These are phyloP conservation scores for Pectinophora gossypiella DNA, from an alignment of 1,140 invertebrate genomes.

Conservation along the genomic window DNA sequence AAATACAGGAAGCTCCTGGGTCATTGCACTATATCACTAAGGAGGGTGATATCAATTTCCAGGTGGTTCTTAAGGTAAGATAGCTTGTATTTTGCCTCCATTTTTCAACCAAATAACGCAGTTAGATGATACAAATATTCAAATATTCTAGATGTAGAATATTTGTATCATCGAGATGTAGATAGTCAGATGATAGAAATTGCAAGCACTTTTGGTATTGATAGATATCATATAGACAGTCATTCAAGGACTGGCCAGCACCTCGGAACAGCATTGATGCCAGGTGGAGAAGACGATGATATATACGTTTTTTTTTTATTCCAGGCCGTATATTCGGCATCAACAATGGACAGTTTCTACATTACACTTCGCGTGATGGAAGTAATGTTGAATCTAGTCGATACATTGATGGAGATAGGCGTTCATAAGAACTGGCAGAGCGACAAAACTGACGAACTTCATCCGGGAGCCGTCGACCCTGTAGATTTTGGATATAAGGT, in stretches of 20 bases:
- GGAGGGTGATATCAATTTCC: slow-evolving; percentile 94
- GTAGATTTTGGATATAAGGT: no score
- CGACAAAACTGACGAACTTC: slow-evolving; percentile 35
- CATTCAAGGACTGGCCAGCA: no score
- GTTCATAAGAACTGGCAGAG: slow-evolving; percentile 81
- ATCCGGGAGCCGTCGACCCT: slow-evolving; percentile 41
- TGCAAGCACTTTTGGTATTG: no score
- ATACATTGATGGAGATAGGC: slow-evolving; percentile 92
- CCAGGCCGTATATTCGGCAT: slow-evolving; percentile 90
- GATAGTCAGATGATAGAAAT: no score
- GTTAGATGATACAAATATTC: no score
- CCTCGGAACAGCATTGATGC: no score
- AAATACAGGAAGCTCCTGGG: slow-evolving; percentile 90
- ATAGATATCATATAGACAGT: no score
- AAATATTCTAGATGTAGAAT: no score
- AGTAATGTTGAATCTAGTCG: slow-evolving; percentile 91
- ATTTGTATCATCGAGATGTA: no score
- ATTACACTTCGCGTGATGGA: slow-evolving; percentile 92
- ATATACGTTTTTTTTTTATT: slow-evolving; percentile 25
- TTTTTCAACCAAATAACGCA: no score
- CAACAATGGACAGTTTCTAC: slow-evolving; percentile 84
- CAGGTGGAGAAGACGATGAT: no score
- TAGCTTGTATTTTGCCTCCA: no score
- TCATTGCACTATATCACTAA: slow-evolving; percentile 94
- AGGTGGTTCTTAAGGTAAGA: slow-evolving; percentile 91